These are phyloP conservation scores for Mesitornis unicolor DNA, from an alignment of 2,113 vertebrate genomes.

Conservation along the genomic window DNA sequence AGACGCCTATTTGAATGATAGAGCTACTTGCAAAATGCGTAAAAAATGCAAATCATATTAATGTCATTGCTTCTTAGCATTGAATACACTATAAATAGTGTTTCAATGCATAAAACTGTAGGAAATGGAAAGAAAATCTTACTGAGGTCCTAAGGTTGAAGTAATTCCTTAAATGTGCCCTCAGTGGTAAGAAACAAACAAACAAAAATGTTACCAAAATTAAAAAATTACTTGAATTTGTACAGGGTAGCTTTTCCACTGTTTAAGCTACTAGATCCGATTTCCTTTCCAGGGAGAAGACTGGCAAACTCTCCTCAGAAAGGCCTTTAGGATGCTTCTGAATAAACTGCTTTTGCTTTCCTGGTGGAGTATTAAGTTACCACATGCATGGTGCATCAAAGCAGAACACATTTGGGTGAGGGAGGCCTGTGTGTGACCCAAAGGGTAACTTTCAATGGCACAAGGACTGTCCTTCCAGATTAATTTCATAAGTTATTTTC, in stretches of 20 bases:
- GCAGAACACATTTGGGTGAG: rapidly evolving
- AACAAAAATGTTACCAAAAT: background rate
- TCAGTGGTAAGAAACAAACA: background rate
- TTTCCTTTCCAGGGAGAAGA: background rate
- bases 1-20: background rate
- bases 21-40: background rate
- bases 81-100: background rate
- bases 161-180: background rate
- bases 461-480: background rate
- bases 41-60: background rate
- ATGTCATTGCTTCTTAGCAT: background rate
- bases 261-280: background rate
- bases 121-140: background rate
- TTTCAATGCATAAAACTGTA: background rate
- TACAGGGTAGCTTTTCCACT: background rate
- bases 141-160: background rate
- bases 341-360: background rate
- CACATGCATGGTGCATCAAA: rapidly evolving
- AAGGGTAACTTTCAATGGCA: background rate
- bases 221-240: background rate
- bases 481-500: background rate
- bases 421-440: rapidly evolving
- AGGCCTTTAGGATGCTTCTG: background rate
- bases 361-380: background rate
- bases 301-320: background rate